Conservation (phyloP, 30 jellyfish, hydroid and myxozoan genomes). For the Morbakka virulenta region DNA sequence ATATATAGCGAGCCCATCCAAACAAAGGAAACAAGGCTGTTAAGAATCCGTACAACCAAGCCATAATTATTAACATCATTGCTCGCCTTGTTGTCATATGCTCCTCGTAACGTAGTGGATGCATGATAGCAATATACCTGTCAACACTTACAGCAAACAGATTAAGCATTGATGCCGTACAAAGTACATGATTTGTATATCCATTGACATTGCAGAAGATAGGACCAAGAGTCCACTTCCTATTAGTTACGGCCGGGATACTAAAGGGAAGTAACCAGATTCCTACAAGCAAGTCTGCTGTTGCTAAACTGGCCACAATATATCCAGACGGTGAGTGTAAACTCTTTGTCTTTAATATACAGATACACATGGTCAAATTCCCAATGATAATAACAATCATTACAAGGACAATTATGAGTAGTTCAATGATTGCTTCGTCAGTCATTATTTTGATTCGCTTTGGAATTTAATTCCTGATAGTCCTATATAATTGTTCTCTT, state of each 20-base stretch:
- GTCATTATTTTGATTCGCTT: too few species aligned
- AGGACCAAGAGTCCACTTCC: constrained; percentile 37
- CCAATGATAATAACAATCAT: constrained; percentile 36
- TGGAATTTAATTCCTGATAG: too few species aligned
- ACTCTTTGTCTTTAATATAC: neutral
- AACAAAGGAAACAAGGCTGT: constrained; percentile 37
- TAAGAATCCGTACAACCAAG: constrained; percentile 47
- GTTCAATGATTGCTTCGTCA: constrained; percentile 3
- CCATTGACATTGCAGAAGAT: constrained; percentile 50
- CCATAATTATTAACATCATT: constrained; percentile 5
- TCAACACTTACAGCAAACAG: constrained; percentile 48
- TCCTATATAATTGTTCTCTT: too few species aligned
- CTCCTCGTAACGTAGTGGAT: constrained; percentile 45
- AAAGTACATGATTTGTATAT: constrained; percentile 57
- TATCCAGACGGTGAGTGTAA: constrained; percentile 54
- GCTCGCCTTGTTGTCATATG: constrained; percentile 53
- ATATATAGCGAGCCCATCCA: constrained; percentile 53
- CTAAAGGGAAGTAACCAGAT: constrained; percentile 58
- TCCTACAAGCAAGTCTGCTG: constrained; percentile 57
- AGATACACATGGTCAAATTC: constrained; percentile 32
- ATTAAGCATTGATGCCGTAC: constrained; percentile 47
- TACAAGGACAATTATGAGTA: constrained; percentile 15
- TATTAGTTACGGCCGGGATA: constrained; percentile 43
- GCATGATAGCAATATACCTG: constrained; percentile 49
- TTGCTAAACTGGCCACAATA: constrained; percentile 54